Evolutionary conservation across 2,113 vertebrate genomes (phyloP), one percentile per base, ranked within the genome.

Genomic region (Cynopterus brachyotis): DNA sequence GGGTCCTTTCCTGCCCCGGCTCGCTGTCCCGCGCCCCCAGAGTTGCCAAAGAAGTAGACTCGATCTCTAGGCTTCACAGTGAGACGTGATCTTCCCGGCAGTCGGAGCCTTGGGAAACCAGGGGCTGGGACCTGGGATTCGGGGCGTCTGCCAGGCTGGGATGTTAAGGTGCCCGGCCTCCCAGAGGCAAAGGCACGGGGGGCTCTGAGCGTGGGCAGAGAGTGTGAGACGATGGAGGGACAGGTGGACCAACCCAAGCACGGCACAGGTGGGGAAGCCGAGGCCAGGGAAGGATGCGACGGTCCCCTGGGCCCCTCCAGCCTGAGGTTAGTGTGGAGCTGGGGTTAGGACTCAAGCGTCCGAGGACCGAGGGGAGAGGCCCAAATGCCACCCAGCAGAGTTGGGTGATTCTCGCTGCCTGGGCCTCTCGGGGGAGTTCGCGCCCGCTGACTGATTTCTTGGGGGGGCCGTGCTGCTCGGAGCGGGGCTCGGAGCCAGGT

Each of bases 311-410:
- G 82, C 67, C 35, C 47, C n/a, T 20, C 1, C 1, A 60, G 30
- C 45, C 9, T 59, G 11, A 55, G 11, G 6, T 62, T 32, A 37
- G 20, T n/a, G 67, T 3, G 22, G n/a, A 50, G 26, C 19, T 47
- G 53, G 53, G 69, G 19, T n/a, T 42, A 15, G 78, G 24, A 15
- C 32, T 8, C 19, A 37, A 10, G 13, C 5, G 1, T 28, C n/a
- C 0, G 1, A 81, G n/a, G 35, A 55, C 55, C 22, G 4, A 55
- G 19, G 37, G 64, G 79, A 13, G 28, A 4, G 53, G 30, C 5
- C 22, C 9, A 10, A 35, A 1, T 24, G 35, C 60, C 11, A 2
- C 17, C 20, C 0, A 0, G 17, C 9, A 6, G 24, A 50, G 42
- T 3, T 8, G 5, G 30, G 0, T 1, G 81, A 1, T 19, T 2